Conservation (phyloP, 2,888 invertebrate genomes). For the Diogma glabrata region DNA sequence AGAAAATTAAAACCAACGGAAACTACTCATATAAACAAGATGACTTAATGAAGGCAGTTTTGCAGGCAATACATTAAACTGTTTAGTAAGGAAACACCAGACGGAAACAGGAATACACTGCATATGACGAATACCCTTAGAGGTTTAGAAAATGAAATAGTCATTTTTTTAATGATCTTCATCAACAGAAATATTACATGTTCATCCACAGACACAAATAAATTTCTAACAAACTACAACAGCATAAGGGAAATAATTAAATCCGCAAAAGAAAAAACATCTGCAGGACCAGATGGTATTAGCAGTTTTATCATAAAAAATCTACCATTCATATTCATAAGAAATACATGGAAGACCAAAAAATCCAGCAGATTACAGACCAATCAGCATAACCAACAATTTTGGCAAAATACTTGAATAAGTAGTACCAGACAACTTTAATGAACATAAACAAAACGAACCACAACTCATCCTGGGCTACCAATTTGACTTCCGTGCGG, state of each 20-base stretch:
- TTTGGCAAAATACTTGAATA: background rate
- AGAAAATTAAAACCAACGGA: no score
- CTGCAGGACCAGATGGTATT: background rate
- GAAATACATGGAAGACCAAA: background rate
- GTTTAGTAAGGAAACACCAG: background rate
- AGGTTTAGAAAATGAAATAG: background rate
- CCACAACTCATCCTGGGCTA: background rate
- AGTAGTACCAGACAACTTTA: background rate
- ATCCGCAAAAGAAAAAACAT: background rate
- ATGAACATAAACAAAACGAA: background rate
- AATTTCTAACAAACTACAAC: no score
- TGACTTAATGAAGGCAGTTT: background rate
- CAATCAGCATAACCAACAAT: background rate
- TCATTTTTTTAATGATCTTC: background rate
- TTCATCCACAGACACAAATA: background rate
- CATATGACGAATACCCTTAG: background rate
- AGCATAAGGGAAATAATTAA: no score
- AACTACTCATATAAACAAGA: background rate
- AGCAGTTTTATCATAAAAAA: background rate
- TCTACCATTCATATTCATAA: background rate
- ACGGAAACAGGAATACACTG: background rate
- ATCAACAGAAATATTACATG: background rate
- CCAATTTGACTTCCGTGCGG: background rate
- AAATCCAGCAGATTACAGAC: background rate
- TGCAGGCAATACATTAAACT: background rate